A percentile compares a stretch with the other conserved stretches of the same genome.
phyloP scores from a whole-genome alignment of 2,888 invertebrate genomes.

The Spilarctia lutea region DNA sequence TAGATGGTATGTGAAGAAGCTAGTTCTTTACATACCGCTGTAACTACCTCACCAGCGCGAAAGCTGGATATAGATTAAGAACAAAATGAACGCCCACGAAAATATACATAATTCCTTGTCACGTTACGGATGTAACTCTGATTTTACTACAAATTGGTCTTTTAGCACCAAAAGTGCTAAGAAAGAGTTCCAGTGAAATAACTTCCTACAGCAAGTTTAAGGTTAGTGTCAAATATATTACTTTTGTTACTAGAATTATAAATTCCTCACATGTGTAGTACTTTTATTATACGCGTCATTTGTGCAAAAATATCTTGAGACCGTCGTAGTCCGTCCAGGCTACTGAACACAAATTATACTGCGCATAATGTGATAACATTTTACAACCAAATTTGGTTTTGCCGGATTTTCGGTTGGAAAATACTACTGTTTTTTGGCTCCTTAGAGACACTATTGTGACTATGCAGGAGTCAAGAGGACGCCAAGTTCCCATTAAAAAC shows the following conservation, averaged over 20 bases:
- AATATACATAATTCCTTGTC: slow-evolving; percentile 69
- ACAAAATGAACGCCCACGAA: slow-evolving; percentile 72
- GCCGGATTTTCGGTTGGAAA: neutral
- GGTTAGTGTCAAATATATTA: slow-evolving; percentile 51
- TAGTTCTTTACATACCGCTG: neutral
- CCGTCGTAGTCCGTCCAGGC: too few relatives aligned
- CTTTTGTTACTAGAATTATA: neutral
- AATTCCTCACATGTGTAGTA: neutral
- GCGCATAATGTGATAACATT: neutral
- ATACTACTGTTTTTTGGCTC: too few relatives aligned
- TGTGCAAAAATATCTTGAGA: too few relatives aligned
- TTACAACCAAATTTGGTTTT: neutral
- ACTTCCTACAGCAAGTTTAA: slow-evolving; percentile 67
- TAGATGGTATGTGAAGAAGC: too few relatives aligned
- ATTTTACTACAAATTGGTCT: slow-evolving; percentile 73
- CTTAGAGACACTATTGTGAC: neutral
- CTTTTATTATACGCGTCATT: neutral
- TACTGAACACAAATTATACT: neutral
- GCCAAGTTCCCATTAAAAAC: neutral
- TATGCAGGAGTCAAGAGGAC: neutral
- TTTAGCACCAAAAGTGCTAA: slow-evolving; percentile 61
- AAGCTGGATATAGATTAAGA: slow-evolving; percentile 51
- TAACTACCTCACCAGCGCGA: neutral
- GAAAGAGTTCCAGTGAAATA: slow-evolving; percentile 54
- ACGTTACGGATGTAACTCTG: slow-evolving; percentile 67